These are phyloP conservation scores for Melipona quadrifasciata DNA, from an alignment of 1,140 invertebrate genomes.

Conservation along the genomic window DNA sequence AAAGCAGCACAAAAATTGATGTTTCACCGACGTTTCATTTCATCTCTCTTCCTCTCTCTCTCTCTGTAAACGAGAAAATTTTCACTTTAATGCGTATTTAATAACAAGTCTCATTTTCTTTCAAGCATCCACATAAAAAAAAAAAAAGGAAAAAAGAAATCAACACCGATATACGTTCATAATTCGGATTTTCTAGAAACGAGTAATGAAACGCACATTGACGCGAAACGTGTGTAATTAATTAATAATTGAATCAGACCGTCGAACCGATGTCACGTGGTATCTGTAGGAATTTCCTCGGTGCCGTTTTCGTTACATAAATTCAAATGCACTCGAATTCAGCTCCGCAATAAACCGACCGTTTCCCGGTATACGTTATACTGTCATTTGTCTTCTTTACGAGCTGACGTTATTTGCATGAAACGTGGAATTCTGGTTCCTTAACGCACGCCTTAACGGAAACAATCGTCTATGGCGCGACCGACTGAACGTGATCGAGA, in stretches of 20 bases:
- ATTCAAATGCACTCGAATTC: neutral
- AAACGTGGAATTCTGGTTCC: constrained; percentile 35
- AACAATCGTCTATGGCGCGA: neutral
- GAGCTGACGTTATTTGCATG: constrained; percentile 13
- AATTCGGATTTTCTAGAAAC: too few species aligned
- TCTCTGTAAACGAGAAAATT: neutral
- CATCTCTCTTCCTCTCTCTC: neutral
- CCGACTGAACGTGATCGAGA: constrained; percentile 32
- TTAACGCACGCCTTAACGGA: neutral
- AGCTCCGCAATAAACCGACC: constrained; percentile 11
- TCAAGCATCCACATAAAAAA: too few species aligned
- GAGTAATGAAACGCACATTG: neutral
- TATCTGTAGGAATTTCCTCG: neutral
- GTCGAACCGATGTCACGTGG: neutral
- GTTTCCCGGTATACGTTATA: neutral
- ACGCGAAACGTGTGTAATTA: neutral
- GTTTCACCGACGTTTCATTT: neutral
- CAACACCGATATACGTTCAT: too few species aligned
- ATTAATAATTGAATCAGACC: neutral
- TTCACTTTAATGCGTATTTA: neutral
- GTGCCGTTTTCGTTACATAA: neutral
- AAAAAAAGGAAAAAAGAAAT: too few species aligned
- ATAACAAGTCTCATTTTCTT: neutral
- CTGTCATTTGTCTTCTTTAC: constrained; percentile 38
- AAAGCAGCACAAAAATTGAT: constrained; percentile 8